Evolutionary conservation across 2,797 vertebrate genomes (phyloP), one percentile per base, ranked within the genome.

Genomic region (Oryzias sinensis): DNA sequence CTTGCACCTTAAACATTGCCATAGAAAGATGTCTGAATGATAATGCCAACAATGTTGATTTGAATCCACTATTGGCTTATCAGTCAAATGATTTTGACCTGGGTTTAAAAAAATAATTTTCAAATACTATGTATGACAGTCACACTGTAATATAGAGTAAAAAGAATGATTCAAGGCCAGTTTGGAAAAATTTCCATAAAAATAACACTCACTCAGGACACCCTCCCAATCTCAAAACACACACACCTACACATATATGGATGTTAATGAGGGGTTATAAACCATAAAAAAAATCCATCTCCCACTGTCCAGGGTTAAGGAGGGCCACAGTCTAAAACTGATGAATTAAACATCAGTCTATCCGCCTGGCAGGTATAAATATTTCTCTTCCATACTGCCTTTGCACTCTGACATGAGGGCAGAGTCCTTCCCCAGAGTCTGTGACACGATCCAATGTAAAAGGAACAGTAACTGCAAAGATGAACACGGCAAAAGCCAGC

Each of bases 291-390:
- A 56, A 62, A 68, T 70, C 62, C 44, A 8, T 76, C 80, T 83
- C 56, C 57, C 48, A 56, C 65, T 79, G 72, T 79, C 72, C 80
- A 66, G 83, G 88, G 83, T 87, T 83, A 84, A 37, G 67, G 48
- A 33, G 60, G 68, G 71, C 72, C 82, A 70, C 49, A 65, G 56
- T 75, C 80, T 85, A 72, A 84, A 76, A 74, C 63, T 37, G 4
- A 88, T 90, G 84, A 88, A 89, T 89, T 86, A 90, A 85, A 88
- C 85, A 90, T 89, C 77, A 82, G 71, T 85, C 81, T 81, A 69
- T 81, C 78, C 77, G 70, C 84, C 86, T 82, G 78, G 80, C 74
- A 79, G 82, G 72, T 81, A 87, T 88, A 88, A 88, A 88, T 88
- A 90, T 90, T 86, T 88, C 89, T 85, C 82, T 85, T 87, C 79